phyloP scores from a whole-genome alignment of 2,113 vertebrate species.

The Charadrius vociferus region DNA sequence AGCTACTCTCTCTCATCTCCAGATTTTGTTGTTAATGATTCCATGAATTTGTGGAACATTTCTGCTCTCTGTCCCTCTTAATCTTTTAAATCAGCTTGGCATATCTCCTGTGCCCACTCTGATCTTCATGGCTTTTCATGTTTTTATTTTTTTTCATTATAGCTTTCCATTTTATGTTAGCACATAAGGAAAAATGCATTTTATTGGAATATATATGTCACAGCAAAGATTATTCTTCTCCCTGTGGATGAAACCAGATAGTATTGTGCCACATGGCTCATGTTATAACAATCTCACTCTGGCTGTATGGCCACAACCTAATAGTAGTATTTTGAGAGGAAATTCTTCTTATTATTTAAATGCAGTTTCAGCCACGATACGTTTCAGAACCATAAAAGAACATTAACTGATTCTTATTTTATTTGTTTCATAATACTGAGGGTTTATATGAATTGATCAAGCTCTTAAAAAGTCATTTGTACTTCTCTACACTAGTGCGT shows the following conservation, averaged over 20 bases:
- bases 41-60: background rate
- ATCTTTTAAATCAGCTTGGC: constrained; percentile 7
- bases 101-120: background rate
- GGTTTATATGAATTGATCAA: constrained; percentile 11
- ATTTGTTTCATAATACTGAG: constrained; percentile 17
- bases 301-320: background rate
- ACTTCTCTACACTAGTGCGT: background rate
- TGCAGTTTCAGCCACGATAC: background rate
- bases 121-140: background rate
- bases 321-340: background rate
- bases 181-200: constrained; percentile 18
- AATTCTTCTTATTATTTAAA: constrained; percentile 29
- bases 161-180: background rate
- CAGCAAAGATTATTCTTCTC: constrained; percentile 21
- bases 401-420: constrained; percentile 21
- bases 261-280: background rate
- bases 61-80: background rate
- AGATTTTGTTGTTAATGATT: background rate
- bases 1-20: background rate
- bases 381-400: background rate
- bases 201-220: constrained; percentile 10
- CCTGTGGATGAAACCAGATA: background rate
- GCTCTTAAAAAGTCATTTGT: constrained; percentile 10
- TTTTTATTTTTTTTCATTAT: background rate
- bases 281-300: background rate